These are phyloP conservation scores for Sebastes schlegelii DNA, from an alignment of 2,113 vertebrate genomes.

Conservation along the genomic window DNA sequence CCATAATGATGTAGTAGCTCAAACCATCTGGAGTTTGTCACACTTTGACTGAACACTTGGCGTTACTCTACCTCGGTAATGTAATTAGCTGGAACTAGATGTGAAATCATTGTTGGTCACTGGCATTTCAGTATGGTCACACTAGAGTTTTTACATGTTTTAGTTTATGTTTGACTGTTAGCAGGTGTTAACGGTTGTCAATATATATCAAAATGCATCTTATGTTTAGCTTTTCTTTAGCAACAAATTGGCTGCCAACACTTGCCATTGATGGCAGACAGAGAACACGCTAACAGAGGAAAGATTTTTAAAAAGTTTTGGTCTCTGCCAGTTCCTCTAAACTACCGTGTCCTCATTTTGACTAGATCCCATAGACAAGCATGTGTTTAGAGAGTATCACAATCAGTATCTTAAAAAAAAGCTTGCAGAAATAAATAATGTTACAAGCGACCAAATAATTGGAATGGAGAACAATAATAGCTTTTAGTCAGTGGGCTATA, in stretches of 20 bases:
- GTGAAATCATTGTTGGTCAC: slow-evolving; percentile 2
- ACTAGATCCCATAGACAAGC: background rate
- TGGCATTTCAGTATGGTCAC: background rate
- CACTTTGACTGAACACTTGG: slow-evolving; percentile 1
- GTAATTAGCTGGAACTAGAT: slow-evolving; percentile 7
- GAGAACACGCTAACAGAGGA: background rate
- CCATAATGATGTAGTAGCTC: slow-evolving; percentile 28
- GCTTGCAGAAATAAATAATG: too few relatives aligned
- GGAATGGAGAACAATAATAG: too few relatives aligned
- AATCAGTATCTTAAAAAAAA: too few relatives aligned
- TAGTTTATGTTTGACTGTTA: background rate
- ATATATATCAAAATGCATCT: background rate
- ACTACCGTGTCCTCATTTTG: background rate
- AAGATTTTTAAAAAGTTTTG: background rate
- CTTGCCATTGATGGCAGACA: background rate
- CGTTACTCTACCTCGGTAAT: background rate
- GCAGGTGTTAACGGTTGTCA: slow-evolving; percentile 2
- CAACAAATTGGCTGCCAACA: background rate
- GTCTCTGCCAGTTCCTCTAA: background rate
- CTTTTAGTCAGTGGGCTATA: too few relatives aligned
- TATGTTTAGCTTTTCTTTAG: too few relatives aligned
- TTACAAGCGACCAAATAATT: too few relatives aligned
- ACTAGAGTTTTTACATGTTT: background rate
- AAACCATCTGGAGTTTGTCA: slow-evolving; percentile 51
- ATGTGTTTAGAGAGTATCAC: background rate